Conservation (phyloP, 1,140 invertebrate species). For the Tetramorium alpestre region DNA sequence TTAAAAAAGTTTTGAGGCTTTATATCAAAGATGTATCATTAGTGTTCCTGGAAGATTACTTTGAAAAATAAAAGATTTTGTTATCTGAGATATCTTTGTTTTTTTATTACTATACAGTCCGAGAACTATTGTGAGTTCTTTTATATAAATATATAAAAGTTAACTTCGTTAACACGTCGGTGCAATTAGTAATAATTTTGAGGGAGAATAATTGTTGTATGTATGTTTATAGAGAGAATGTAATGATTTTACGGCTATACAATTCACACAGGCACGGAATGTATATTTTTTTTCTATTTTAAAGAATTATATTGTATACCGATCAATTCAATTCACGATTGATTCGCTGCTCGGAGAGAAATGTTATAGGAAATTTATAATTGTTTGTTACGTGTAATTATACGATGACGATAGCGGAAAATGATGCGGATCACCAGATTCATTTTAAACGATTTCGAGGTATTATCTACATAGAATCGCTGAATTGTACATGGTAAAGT, state of each 20-base stretch:
- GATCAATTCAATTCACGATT: constrained; percentile 1
- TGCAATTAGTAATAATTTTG: constrained; percentile 41
- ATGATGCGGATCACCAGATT: constrained; percentile 11
- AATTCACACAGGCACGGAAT: constrained; percentile 25
- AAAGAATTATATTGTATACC: neutral
- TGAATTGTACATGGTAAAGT: constrained; percentile 38
- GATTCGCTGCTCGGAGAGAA: neutral
- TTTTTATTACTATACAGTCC: too few species aligned
- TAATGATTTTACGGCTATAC: constrained; percentile 35
- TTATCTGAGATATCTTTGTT: too few species aligned
- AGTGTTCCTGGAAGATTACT: too few species aligned
- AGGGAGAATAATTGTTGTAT: constrained; percentile 11
- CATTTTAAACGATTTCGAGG: constrained; percentile 42
- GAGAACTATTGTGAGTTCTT: too few species aligned
- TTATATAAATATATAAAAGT: neutral
- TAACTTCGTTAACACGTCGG: constrained; percentile 21
- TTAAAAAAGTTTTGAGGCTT: too few species aligned
- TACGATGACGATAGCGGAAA: neutral
- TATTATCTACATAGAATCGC: constrained; percentile 28
- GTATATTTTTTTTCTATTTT: constrained; percentile 43
- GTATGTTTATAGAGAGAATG: constrained; percentile 40
- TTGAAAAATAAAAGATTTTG: too few species aligned
- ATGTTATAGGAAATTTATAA: constrained; percentile 23
- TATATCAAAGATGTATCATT: too few species aligned
- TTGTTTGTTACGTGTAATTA: constrained; percentile 35